Conservation (phyloP, 2,113 vertebrate genomes). For the Acinonyx jubatus region DNA sequence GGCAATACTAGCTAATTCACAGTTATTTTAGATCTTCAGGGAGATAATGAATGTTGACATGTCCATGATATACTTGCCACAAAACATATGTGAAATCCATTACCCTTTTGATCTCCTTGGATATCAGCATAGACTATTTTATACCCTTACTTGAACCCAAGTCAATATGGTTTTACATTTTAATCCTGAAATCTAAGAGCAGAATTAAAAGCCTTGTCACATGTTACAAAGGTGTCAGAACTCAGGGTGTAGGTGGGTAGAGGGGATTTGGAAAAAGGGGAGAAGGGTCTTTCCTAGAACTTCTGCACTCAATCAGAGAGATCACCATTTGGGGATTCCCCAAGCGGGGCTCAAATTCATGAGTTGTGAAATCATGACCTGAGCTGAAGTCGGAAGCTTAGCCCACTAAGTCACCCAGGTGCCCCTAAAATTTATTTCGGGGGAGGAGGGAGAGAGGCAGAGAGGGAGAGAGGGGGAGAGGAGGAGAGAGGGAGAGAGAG, state of each 20-base stretch:
- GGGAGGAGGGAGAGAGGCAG: too few species aligned
- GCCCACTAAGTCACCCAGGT: too few species aligned
- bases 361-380: too few species aligned
- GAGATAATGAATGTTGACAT: background rate
- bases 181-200: background rate
- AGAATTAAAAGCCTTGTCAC: background rate
- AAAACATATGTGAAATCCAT: background rate
- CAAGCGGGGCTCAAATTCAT: too few species aligned
- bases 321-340: background rate
- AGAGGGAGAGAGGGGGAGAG: too few species aligned
- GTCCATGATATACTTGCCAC: background rate
- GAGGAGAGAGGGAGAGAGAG: too few species aligned
- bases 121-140: background rate
- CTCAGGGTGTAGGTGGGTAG: background rate
- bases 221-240: background rate
- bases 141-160: background rate
- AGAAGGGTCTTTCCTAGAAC: background rate
- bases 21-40: background rate
- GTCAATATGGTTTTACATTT: background rate
- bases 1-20: background rate
- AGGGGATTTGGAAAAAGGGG: background rate
- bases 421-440: too few species aligned
- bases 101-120: background rate
- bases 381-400: too few species aligned
- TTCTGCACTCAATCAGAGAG: background rate